phyloP scores from a whole-genome alignment of 2,888 invertebrate species.

The Pseudeuparius sepicola region DNA sequence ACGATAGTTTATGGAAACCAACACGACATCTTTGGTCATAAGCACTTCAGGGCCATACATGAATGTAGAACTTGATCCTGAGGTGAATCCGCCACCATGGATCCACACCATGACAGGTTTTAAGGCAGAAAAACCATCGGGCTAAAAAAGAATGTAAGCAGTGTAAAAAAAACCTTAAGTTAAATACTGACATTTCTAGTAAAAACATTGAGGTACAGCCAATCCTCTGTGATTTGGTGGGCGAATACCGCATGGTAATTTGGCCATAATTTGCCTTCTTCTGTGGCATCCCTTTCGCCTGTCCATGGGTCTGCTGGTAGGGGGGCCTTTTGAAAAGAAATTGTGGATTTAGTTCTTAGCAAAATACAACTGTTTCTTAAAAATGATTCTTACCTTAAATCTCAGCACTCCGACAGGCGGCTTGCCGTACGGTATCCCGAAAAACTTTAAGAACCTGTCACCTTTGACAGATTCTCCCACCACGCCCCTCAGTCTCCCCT shows the following conservation, averaged over 20 bases:
- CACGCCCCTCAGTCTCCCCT: no score
- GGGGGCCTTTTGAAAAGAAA: slow-evolving; percentile 27
- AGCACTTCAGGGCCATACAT: slow-evolving; percentile 35
- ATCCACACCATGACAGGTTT: slow-evolving; percentile 40
- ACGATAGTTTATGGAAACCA: slow-evolving; percentile 36
- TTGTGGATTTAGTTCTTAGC: no score
- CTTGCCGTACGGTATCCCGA: slow-evolving; percentile 19
- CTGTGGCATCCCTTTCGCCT: slow-evolving; percentile 26
- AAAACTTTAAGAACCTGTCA: slow-evolving; percentile 13
- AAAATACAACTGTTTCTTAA: no score
- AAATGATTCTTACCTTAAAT: slow-evolving; percentile 20
- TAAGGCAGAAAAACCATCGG: no score
- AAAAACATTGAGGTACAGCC: slow-evolving; percentile 21
- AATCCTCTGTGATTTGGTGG: slow-evolving; percentile 19
- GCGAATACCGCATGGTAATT: slow-evolving; percentile 16
- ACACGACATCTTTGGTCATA: slow-evolving; percentile 34
- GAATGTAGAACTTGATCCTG: slow-evolving; percentile 32
- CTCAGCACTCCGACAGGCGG: slow-evolving; percentile 14
- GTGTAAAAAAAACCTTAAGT: neutral
- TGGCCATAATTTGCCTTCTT: slow-evolving; percentile 19
- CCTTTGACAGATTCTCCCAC: no score
- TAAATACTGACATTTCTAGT: slow-evolving; percentile 17
- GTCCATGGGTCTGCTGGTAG: slow-evolving; percentile 26
- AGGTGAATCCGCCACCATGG: slow-evolving; percentile 37
- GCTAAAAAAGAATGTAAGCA: neutral